Conservation (phyloP, 2,888 invertebrate genomes). For the Odontocolon sp. region DNA sequence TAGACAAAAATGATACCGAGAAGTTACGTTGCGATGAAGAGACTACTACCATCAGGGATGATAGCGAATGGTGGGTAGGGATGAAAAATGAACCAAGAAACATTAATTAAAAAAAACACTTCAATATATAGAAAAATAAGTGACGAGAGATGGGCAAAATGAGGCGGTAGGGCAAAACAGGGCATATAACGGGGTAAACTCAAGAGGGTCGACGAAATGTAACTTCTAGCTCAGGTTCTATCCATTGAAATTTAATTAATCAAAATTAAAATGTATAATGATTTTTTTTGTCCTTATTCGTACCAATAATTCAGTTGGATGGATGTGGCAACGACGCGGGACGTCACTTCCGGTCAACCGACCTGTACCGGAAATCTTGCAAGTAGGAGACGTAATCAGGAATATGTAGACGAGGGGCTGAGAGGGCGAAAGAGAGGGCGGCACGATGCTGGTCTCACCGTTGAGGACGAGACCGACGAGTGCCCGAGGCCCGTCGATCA, state of each 20-base stretch:
- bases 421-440: conserved; percentile 54
- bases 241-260: not conserved
- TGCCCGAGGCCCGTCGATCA: conserved; percentile 46
- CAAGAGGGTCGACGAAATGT: too few species aligned
- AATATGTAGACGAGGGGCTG: conserved; percentile 33
- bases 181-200: too few species aligned
- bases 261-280: not conserved
- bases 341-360: conserved; percentile 76
- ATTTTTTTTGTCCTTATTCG: not conserved
- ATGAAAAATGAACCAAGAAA: not conserved
- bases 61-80: conserved; percentile 70
- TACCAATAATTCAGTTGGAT: conserved; percentile 54
- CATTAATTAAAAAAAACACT: too few species aligned
- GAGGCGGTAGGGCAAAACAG: too few species aligned
- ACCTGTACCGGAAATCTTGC: conserved; percentile 72
- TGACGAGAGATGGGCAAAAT: too few species aligned
- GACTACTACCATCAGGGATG: conserved; percentile 57
- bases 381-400: conserved; percentile 37
- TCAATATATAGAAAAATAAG: too few species aligned
- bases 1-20: conserved; percentile 66
- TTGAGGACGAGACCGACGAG: conserved; percentile 39
- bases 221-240: not conserved
- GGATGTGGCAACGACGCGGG: conserved; percentile 65
- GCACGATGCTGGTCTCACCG: conserved; percentile 44
- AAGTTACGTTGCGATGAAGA: conserved; percentile 54